phyloP scores from a whole-genome alignment of 2,113 vertebrate genomes.

The Stigmatopora argus region DNA sequence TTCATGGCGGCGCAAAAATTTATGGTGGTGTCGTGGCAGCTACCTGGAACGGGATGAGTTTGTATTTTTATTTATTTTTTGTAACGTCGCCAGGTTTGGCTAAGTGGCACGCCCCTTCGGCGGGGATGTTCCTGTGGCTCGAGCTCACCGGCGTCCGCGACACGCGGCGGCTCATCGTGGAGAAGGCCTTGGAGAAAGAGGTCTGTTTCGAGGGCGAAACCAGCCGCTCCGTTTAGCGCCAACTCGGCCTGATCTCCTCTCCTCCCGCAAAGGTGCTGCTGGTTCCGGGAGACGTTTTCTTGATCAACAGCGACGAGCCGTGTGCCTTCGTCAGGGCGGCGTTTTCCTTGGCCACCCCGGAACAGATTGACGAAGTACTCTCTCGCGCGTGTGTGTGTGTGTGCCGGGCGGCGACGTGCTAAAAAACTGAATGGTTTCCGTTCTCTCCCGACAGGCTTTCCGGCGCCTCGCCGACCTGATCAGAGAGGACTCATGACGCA shows the following conservation, averaged over 20 bases:
- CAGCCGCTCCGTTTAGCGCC: not conserved
- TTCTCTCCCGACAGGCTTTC: slow-evolving; percentile 74
- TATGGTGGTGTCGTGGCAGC: not conserved
- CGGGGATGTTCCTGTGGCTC: slow-evolving; percentile 96
- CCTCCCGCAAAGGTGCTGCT: slow-evolving; percentile 76
- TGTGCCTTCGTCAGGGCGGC: slow-evolving; percentile 82
- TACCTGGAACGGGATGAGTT: too few relatives aligned
- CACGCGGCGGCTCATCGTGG: slow-evolving; percentile 78
- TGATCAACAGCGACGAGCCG: slow-evolving; percentile 69
- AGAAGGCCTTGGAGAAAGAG: slow-evolving; percentile 87
- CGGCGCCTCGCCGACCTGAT: slow-evolving; percentile 81
- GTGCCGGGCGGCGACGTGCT: not conserved
- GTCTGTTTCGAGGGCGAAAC: slow-evolving; percentile 51
- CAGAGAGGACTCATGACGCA: slow-evolving; percentile 72
- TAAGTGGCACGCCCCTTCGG: slow-evolving; percentile 84
- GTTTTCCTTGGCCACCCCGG: slow-evolving; percentile 81
- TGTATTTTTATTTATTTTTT: not conserved
- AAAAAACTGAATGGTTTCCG: not conserved
- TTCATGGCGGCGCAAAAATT: too few relatives aligned
- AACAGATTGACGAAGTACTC: slow-evolving; percentile 81
- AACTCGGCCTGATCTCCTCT: too few relatives aligned
- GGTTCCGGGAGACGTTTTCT: slow-evolving; percentile 83
- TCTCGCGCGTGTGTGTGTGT: too few relatives aligned
- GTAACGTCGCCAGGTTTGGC: slow-evolving; percentile 72
- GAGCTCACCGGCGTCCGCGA: slow-evolving; percentile 83